Evolutionary conservation across 2,888 invertebrate species (phyloP).

Genomic region (Xestia c-nigrum): DNA sequence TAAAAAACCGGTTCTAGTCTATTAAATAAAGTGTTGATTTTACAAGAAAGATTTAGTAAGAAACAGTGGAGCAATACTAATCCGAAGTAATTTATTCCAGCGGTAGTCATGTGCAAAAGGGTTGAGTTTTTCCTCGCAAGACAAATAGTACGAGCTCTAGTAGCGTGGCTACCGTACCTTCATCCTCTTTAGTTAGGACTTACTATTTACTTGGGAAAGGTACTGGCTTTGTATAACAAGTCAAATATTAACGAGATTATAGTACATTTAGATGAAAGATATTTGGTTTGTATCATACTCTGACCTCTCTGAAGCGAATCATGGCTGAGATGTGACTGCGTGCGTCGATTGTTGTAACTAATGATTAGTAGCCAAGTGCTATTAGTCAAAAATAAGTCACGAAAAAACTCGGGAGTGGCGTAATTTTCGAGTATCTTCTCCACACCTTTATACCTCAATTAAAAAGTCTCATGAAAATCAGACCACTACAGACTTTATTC

Average conservation of each 20-base stretch:
- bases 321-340: background rate
- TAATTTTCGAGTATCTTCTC: too few species aligned
- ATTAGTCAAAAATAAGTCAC: background rate
- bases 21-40: background rate
- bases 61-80: conserved; percentile 27
- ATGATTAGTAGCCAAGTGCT: background rate
- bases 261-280: background rate
- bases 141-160: conserved; percentile 22
- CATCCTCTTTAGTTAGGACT: conserved; percentile 7
- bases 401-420: too few species aligned
- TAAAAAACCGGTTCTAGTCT: background rate
- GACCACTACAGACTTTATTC: too few species aligned
- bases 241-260: conserved; percentile 22
- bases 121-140: conserved; percentile 17
- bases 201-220: conserved; percentile 10
- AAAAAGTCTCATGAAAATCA: too few species aligned
- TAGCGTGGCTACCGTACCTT: background rate
- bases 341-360: background rate
- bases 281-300: background rate
- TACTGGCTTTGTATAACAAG: conserved; percentile 3
- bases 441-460: too few species aligned
- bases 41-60: conserved; percentile 8
- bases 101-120: conserved; percentile 30
- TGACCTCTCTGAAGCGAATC: background rate
- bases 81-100: conserved; percentile 33